Evolutionary conservation across 2,113 vertebrate species (phyloP).

Genomic region (Corynorhinus townsendii): DNA sequence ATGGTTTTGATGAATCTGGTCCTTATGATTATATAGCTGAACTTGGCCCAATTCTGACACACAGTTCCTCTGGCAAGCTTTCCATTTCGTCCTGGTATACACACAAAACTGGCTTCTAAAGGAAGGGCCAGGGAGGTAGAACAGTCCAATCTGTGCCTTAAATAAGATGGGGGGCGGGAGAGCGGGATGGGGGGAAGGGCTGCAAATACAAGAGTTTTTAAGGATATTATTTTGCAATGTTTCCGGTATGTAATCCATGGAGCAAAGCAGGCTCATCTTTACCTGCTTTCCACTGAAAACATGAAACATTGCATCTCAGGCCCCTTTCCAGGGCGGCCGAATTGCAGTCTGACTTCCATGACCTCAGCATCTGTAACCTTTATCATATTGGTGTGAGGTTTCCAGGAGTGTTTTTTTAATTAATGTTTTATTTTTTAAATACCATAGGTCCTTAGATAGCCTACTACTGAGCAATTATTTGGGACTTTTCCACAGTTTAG

Average conservation of each 20-base stretch:
- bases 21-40: not conserved
- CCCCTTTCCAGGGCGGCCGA: not conserved
- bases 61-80: not conserved
- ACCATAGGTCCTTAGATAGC: not conserved
- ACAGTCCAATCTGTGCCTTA: not conserved
- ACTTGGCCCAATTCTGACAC: not conserved
- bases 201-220: not conserved
- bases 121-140: not conserved
- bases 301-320: not conserved
- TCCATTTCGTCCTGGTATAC: not conserved
- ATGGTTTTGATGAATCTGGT: not conserved
- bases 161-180: not conserved
- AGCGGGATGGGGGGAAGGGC: fast-evolving
- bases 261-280: not conserved
- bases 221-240: not conserved
- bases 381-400: conserved; percentile 5
- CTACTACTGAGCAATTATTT: not conserved
- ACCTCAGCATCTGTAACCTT: not conserved
- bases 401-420: conserved; percentile 24
- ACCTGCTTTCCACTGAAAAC: not conserved
- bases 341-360: not conserved
- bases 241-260: not conserved
- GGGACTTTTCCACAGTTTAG: not conserved
- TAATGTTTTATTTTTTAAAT: conserved; percentile 24
- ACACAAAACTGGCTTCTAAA: not conserved